Evolutionary conservation across 2,888 invertebrate genomes (phyloP).

Genomic region (Tetropium fuscum): DNA sequence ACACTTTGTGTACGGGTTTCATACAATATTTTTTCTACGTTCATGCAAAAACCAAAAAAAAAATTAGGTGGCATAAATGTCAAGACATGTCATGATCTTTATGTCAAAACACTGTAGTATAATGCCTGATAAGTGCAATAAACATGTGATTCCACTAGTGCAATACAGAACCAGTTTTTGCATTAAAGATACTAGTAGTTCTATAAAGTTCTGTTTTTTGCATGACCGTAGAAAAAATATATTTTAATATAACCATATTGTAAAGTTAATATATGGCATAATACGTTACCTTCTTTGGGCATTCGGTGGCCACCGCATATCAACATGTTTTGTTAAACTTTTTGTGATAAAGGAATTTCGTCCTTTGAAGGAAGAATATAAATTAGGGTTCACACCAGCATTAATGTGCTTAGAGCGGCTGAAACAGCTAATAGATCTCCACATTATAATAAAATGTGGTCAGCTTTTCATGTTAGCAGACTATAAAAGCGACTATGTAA

Average conservation of each 20-base stretch:
- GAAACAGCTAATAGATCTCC: not conserved
- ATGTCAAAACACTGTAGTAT: no score
- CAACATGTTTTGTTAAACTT: not conserved
- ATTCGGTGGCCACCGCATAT: not conserved
- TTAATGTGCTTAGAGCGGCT: not conserved
- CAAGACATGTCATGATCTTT: no score
- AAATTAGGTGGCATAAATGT: no score
- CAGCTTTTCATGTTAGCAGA: not conserved
- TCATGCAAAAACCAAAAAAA: no score
- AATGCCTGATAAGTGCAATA: no score
- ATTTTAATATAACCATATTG: not conserved
- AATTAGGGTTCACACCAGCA: not conserved
- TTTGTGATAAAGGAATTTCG: constrained; percentile 1
- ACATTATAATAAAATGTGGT: not conserved
- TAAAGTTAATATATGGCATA: not conserved
- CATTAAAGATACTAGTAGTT: no score
- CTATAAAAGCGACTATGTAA: not conserved
- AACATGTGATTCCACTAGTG: no score
- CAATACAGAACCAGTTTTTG: no score
- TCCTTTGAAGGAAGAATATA: not conserved
- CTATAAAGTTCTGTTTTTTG: not conserved
- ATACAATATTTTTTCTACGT: no score
- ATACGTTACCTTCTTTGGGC: not conserved
- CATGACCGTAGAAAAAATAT: not conserved
- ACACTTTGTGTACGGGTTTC: no score